A percentile compares a stretch with the other conserved stretches of the same genome.
phyloP scores from a whole-genome alignment of 2,113 vertebrate genomes.

The Peromyscus polionotus region DNA sequence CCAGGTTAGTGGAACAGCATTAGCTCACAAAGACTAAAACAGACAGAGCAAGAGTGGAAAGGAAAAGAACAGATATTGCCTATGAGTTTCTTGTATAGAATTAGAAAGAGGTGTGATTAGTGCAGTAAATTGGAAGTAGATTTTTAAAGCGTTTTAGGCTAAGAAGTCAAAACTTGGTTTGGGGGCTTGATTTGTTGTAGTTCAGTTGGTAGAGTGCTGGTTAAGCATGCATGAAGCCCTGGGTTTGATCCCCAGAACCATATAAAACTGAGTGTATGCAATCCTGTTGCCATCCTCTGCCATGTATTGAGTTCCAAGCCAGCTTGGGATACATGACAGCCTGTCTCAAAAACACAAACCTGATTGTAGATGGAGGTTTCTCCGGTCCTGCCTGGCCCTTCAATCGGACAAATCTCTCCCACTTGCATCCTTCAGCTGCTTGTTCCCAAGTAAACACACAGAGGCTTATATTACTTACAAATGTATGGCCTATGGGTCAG shows the following conservation, averaged over 20 bases:
- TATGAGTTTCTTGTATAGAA: background rate
- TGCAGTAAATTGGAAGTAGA: constrained; percentile 6
- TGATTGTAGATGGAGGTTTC: background rate
- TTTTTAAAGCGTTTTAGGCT: constrained; percentile 39
- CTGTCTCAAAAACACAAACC: background rate
- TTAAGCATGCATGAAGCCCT: too few relatives aligned
- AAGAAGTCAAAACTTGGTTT: constrained; percentile 37
- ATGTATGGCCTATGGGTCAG: too few relatives aligned
- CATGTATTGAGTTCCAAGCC: background rate
- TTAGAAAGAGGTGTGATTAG: constrained; percentile 6
- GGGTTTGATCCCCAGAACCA: background rate
- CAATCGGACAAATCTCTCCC: too few relatives aligned
- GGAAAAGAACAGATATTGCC: background rate
- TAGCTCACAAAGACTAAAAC: background rate
- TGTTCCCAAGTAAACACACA: too few relatives aligned
- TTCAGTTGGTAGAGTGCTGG: background rate
- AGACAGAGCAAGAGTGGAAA: background rate
- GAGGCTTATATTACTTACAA: too few relatives aligned
- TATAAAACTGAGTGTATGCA: background rate
- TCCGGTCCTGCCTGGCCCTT: too few relatives aligned
- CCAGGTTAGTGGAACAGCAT: background rate
- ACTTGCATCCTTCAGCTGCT: too few relatives aligned
- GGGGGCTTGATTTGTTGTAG: background rate
- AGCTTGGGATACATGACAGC: background rate
- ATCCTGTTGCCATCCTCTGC: background rate